A percentile compares a stretch with the other conserved stretches of the same genome.
These are phyloP conservation scores for Limnothrissa miodon DNA, from an alignment of 2,113 vertebrate genomes.

Conservation along the genomic window DNA sequence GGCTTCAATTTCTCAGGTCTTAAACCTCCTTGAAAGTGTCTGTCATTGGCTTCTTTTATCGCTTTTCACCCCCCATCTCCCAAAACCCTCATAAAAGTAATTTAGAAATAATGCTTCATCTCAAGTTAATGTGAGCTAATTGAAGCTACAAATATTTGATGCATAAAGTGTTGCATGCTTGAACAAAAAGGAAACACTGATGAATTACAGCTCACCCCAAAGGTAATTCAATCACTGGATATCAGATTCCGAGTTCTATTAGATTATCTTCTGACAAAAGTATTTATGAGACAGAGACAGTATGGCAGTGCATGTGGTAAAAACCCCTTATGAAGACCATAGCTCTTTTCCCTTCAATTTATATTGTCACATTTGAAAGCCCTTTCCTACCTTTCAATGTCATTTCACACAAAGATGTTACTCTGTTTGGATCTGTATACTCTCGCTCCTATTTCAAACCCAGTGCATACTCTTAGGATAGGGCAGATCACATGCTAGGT, in stretches of 20 bases:
- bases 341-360: neutral
- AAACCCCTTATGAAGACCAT: constrained; percentile 1
- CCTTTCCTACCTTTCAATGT: neutral
- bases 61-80: constrained; percentile 1
- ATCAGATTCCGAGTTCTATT: neutral
- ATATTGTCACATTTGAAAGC: neutral
- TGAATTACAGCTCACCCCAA: neutral
- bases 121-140: constrained; percentile 30
- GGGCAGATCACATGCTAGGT: no score
- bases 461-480: neutral
- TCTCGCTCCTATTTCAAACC: neutral
- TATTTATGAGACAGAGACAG: neutral
- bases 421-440: neutral
- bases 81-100: constrained; percentile 6
- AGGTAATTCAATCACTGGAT: constrained; percentile 8
- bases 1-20: constrained; percentile 22
- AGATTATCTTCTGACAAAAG: neutral
- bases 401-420: neutral
- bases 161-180: neutral
- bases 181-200: constrained; percentile 5
- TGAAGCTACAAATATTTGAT: constrained; percentile 3
- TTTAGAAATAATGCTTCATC: constrained; percentile 17
- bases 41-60: constrained; percentile 17
- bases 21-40: constrained; percentile 23
- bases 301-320: neutral